Evolutionary conservation across 2,797 vertebrate genomes (phyloP), one percentile per base, ranked within the genome.

Genomic region (Bradypodion pumilum): DNA sequence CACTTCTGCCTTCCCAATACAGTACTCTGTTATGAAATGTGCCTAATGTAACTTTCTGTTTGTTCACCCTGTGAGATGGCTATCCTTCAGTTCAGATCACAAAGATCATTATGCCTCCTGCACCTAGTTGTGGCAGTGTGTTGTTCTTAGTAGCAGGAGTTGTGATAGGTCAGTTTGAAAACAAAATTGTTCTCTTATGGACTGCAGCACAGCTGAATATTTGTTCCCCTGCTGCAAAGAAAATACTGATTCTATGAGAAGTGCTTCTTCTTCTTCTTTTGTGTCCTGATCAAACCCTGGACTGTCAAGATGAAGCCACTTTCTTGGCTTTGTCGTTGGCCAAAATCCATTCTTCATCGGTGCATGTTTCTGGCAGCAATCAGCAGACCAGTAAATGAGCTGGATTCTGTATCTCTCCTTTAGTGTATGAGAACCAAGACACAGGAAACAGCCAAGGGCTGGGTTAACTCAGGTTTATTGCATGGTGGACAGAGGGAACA

Each of bases 1-100:
- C 40, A 90, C 68, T 78, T 65, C 40, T 5, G 44, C 78, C 63
- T 85, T 74, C 70, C 44, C 76, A 81, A 42, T 69, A 88, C 76
- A 81, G 42, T 69, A 88, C 80, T 29, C 0, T 1, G 0, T 25
- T 84, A 52, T 1, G 1, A 15, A 63, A 32, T 2, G 19, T n/a
- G 69, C 49, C 3, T 83, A 27, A 40, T 44, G 29, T 5, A 72
- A 1, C 44, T 35, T 0, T 1, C 35, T 82, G 80, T 82, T 49
- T 5, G 68, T 81, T 32, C 13, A 1, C 7, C 0, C 0, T 68
- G 49, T 16, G 46, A 82, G 12, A 35, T 6, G 25, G 6, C 23
- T n/a, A 70, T 79, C 4, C 4, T 23, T 84, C 19, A 73, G 13
- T 7, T 35, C 2, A 1, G 4, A 35, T 5, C 84, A 35, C 49